A percentile compares a stretch with the other conserved stretches of the same genome.
Evolutionary conservation across 2,113 vertebrate species (phyloP).

Genomic region (rat (Rattus norvegicus)): GRCr8 NC_086039.1:108624001-108624500

Average conservation of each 20-base stretch:
- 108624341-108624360: constrained; percentile 9
- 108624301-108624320: constrained; percentile 47
- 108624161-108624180: background rate
- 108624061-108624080: background rate
- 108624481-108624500: background rate
- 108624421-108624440: constrained; percentile 34
- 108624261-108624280: constrained; percentile 69
- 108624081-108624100: constrained; percentile 47
- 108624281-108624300: constrained; percentile 34
- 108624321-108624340: constrained; percentile 57
- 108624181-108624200: constrained; percentile 37
- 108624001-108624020: constrained; percentile 49
- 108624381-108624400: constrained; percentile 46
- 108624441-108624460: background rate
- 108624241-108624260: constrained; percentile 33
- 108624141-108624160: background rate
- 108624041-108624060: constrained; percentile 49
- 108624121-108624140: constrained; percentile 41
- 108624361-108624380: constrained; percentile 17
- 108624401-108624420: constrained; percentile 8
- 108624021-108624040: constrained; percentile 59
- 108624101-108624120: background rate
- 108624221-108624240: background rate
- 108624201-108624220: constrained; percentile 52
- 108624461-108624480: background rate